phyloP scores from a whole-genome alignment of 2,797 vertebrate species.

The Rhinella marina region DNA sequence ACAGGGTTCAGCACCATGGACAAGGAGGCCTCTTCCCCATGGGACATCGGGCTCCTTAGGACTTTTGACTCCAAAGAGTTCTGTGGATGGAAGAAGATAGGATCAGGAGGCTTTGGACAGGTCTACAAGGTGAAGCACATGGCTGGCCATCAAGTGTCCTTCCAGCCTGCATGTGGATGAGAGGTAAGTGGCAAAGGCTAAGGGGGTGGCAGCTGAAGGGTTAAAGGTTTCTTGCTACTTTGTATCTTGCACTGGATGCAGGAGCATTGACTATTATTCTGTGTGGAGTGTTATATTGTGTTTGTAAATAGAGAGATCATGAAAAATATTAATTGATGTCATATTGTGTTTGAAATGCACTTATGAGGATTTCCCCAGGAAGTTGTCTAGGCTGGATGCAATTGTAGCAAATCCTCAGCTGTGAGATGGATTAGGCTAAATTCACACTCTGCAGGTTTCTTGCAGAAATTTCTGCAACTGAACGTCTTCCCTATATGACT shows the following conservation, averaged over 20 bases:
- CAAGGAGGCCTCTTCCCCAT: constrained; percentile 76
- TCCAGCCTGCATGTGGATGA: constrained; percentile 94
- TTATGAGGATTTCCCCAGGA: no score
- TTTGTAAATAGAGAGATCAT: neutral
- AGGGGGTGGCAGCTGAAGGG: neutral
- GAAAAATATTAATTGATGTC: no score
- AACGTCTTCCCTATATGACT: no score
- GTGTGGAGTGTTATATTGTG: no score
- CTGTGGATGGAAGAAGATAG: constrained; percentile 93
- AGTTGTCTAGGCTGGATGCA: no score
- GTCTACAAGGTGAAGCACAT: constrained; percentile 97
- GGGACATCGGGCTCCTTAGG: constrained; percentile 88
- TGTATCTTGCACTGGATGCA: neutral
- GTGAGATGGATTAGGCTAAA: no score
- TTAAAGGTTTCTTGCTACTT: neutral
- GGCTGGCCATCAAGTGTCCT: constrained; percentile 97
- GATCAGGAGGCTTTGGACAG: constrained; percentile 96
- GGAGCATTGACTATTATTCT: no score
- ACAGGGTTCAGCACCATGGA: constrained; percentile 77
- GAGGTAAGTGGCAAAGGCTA: constrained; percentile 81
- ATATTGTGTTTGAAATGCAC: no score
- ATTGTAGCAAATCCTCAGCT: no score
- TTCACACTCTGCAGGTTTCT: no score
- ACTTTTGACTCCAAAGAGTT: constrained; percentile 91
- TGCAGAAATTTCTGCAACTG: no score